Evolutionary conservation across 2,113 vertebrate species (phyloP), one percentile per base, ranked within the genome.

Genomic region (Hippocampus mohnikei): DNA sequence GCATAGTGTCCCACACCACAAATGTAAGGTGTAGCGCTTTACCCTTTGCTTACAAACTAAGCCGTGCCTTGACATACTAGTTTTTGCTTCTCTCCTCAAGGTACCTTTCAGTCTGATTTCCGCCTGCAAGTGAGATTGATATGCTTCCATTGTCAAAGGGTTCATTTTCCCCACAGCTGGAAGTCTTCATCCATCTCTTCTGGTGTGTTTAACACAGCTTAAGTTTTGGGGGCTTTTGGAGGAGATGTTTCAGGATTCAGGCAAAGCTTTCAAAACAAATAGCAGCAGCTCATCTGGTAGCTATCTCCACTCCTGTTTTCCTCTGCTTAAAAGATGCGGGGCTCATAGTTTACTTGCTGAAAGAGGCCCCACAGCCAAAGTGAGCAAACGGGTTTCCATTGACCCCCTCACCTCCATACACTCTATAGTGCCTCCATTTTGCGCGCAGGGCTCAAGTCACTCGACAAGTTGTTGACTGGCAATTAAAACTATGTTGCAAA

Each of bases 231-330:
- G 59, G 64, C 16, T 74, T 78, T 71, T 65, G 37, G 8, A 18
- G n/a, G 21, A 65, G 62, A 63, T 52, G 76, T 75, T 83, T 75
- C 66, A 60, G 33, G 40, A 46, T 44, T 42, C 4, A 65, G 62
- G 62, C 40, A 61, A 50, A 73, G 76, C 66, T 67, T 58, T 77
- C 66, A 61, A 72, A 86, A 84, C 69, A 88, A 85, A 81, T 59
- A 76, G 44, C 66, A 58, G 68, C 52, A 69, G 69, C 69, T 72
- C 70, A 70, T 81, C 52, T 75, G 58, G 61, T 67, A 53, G 40
- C 71, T 73, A 66, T 74, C 58, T 72, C 5, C 33, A 52, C 48
- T 83, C 59, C 16, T 13, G 46, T n/a, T 40, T 46, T 73, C 59
- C 40, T 18, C 29, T 56, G 10, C 40, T 42, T 13, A 46, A 27